Evolutionary conservation across 2,113 vertebrate species (phyloP), one percentile per base, ranked within the genome.

Genomic region (Etia nguti): DNA sequence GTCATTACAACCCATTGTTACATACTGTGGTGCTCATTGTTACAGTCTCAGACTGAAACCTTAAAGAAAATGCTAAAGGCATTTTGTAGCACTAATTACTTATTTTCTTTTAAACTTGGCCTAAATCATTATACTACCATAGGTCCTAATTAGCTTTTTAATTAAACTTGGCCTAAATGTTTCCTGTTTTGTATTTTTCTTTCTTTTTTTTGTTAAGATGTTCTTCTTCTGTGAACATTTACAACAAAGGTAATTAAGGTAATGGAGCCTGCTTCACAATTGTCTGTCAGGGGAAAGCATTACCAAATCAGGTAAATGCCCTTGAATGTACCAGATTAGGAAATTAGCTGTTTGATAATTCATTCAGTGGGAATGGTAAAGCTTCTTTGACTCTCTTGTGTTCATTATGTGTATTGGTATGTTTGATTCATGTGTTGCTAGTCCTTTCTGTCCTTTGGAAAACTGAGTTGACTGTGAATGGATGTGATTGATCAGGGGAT

Each of bases 271-370:
- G 24, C 52, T 79, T 60, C 46, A 15, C 36, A 79, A 48, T 80
- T 59, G 59, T 22, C 18, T 83, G 79, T 46, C 54, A 86, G n/a
- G 52, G 70, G 36, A 52, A 16, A 43, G 22, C 7, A 15, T 11
- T 68, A 48, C 36, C 24, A 59, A 68, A 82, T 80, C 52, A 80
- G 62, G 31, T 81, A 65, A 84, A 89, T 65, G 87, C 46, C 90
- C 90, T 88, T 92, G 65, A 57, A 52, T 73, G 68, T 79, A 57
- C 8, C 77, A 65, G 82, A 88, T 87, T 15, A 85, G 55, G 81
- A 65, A 87, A 81, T 82, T 77, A 89, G 62, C 34, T 70, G 36
- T 81, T 79, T 87, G 59, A 73, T 81, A 56, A 86, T 88, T 57
- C 41, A 87, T 83, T 82, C 70, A 8, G 9, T 57, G 59, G 77